Percentiles rank a stretch among this genome's conserved stretches.
Conservation (phyloP, 2,797 vertebrate genomes). For the Triplophysa bombifrons region DNA sequence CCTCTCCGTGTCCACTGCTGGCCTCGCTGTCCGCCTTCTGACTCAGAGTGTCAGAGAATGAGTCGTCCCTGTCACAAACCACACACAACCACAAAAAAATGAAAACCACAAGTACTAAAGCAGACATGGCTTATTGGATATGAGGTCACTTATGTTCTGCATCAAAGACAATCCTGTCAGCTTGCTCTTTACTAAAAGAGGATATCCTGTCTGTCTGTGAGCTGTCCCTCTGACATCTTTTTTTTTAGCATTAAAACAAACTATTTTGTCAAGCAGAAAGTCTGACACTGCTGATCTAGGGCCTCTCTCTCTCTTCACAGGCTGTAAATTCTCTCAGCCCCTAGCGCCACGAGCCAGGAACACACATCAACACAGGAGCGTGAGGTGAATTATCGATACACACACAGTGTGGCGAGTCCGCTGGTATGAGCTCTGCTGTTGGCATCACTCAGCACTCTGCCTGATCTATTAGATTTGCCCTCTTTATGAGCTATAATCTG, state of each 20-base stretch:
- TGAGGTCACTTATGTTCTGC: background rate
- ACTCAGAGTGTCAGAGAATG: constrained; percentile 96
- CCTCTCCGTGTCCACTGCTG: constrained; percentile 92
- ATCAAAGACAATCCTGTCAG: constrained; percentile 20
- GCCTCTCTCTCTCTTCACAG: background rate
- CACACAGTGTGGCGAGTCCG: constrained; percentile 21
- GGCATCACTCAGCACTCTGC: constrained; percentile 62
- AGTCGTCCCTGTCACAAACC: constrained; percentile 85
- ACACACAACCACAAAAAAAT: background rate
- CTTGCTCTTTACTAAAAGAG: constrained; percentile 40
- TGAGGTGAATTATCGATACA: constrained; percentile 72
- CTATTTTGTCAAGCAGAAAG: constrained; percentile 55
- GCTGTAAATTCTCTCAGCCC: constrained; percentile 44
- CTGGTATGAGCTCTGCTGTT: constrained; percentile 60
- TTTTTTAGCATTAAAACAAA: constrained; percentile 52
- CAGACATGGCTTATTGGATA: background rate
- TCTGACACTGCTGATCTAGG: constrained; percentile 34
- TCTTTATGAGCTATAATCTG: constrained; percentile 63
- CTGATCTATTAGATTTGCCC: constrained; percentile 61
- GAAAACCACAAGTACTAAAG: too few relatives aligned
- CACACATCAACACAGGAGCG: constrained; percentile 62
- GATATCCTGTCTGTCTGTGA: constrained; percentile 52
- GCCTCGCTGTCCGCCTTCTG: constrained; percentile 98
- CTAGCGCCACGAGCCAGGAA: constrained; percentile 68
- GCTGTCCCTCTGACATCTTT: constrained; percentile 42